Evolutionary conservation across 2,113 vertebrate species (phyloP).

Genomic region (Dicentrarchus labrax): DNA sequence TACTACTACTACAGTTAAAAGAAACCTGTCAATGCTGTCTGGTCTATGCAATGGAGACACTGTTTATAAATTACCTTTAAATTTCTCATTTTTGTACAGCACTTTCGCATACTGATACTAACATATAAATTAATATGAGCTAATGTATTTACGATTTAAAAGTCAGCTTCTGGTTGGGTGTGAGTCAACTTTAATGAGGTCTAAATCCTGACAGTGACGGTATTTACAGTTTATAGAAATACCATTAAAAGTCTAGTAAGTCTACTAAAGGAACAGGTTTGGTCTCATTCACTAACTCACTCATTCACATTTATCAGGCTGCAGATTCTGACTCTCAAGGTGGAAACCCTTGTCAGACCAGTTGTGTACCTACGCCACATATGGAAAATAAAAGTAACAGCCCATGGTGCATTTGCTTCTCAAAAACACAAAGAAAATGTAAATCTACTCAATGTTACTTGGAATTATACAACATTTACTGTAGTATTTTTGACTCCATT

Average conservation of each 20-base stretch:
- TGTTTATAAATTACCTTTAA: not conserved
- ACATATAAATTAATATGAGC: no score
- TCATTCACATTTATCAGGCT: not conserved
- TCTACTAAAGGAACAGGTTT: not conserved
- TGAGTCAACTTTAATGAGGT: no score
- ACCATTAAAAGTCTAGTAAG: no score
- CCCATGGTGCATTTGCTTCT: not conserved
- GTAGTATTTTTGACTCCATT: not conserved
- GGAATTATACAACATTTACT: not conserved
- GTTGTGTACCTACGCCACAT: not conserved
- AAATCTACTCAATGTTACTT: not conserved
- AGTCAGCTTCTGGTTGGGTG: no score
- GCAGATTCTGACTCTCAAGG: not conserved
- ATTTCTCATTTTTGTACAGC: not conserved
- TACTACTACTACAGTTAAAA: not conserved
- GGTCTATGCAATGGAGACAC: not conserved
- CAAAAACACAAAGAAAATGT: constrained; percentile 53
- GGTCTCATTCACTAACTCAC: not conserved
- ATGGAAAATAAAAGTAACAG: not conserved
- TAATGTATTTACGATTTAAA: no score
- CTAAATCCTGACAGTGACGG: no score
- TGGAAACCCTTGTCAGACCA: not conserved
- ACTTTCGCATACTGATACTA: not conserved
- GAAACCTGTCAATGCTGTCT: not conserved
- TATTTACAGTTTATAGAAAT: no score